Evolutionary conservation across 1,140 invertebrate species (phyloP), one percentile per base, ranked within the genome.

Genomic region (Lamellibrachia luymesi): DNA sequence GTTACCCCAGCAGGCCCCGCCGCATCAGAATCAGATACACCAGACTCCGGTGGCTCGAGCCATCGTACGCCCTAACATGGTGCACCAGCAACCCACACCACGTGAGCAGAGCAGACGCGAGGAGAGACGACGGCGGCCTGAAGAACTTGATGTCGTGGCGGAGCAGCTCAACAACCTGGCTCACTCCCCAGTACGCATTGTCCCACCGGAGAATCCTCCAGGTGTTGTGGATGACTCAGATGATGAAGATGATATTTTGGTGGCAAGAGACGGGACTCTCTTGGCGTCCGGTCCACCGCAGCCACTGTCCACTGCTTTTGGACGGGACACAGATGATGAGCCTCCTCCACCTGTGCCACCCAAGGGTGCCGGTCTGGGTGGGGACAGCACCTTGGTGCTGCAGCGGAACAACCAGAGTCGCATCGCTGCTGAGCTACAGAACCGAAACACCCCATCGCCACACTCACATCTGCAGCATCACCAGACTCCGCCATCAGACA

Each of bases 281-380:
- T 97, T 99, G 8, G 99, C 99, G 80, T 99, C 98, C 95, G 99
- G 99, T 97, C 98, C 98, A 50, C 98, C 99, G 6, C 98, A 99
- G 96, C 98, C 99, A 94, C 97, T 99, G 98, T 99, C 64, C 64
- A 80, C 64, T 80, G 64, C 64, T 22, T 80, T 80, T 80, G 64
- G 8, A 4, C 8, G 1, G 13, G 4, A 80, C 64, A 80, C 64
- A 10, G 64, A 80, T 22, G 64, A 80, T 80, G 64, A 80, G 13
- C 64, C 64, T 17, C 64, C 64, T 22, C 64, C 64, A 17, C 64
- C 64, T 10, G 64, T 80, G 64, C 64, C 64, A 2, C 64, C 64
- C 8, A 80, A 80, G 13, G 64, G 64, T 17, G 64, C 64, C 4
- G 64, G 64, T 80, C 64, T 80, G 2, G 64, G 64, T 8, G 64